Evolutionary conservation across 2,888 invertebrate species (phyloP), one percentile per base, ranked within the genome.

Genomic region (Trichopria drosophilae): DNA sequence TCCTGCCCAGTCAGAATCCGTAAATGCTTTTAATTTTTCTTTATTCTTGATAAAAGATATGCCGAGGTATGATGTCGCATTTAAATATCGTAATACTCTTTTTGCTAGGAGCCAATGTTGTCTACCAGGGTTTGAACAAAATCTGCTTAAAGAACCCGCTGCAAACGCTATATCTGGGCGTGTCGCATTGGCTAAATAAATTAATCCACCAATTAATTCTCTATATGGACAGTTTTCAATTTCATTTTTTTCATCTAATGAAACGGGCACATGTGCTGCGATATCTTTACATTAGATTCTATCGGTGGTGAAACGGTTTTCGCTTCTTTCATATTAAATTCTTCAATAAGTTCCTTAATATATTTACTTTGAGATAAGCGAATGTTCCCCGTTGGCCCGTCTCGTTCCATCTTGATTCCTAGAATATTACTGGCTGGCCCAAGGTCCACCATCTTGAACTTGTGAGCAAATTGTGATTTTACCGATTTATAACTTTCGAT

Each of bases 151-250:
- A 9, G 35, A 35, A 19, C 39, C 57, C 1, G 55, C 58, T 1
- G 61, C 59, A 22, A 53, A 58, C 1, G 58, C 52, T 32, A 60
- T 53, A 26, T 61, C 58, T 1, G 57, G 5, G 10, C 4, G 35
- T 9, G 51, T 54, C 7, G 42, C 39, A 29, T 51, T 46, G n/a
- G 44, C 39, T 18, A 54, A 28, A 15, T 47, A 47, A 32, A 54
- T 46, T 29, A 54, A 24, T 6, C 51, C 35, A 10, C 54, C 51
- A 6, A 51, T 31, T 23, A 51, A 24, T 39, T 54, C 44, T 43
- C 40, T 36, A 37, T 51, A 54, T 12, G 54, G 51, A 16, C 19
- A 5, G n/a, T 39, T 37, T 29, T 16, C 24, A 16, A 46, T 46
- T 4, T 46, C 22, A 1, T 12, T 16, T n/a, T n/a, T 31, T 31